A percentile compares a stretch with the other conserved stretches of the same genome.
These are phyloP conservation scores for Dinothrombium tinctorium DNA, from an alignment of 1,140 invertebrate species.

Conservation along the genomic window DNA sequence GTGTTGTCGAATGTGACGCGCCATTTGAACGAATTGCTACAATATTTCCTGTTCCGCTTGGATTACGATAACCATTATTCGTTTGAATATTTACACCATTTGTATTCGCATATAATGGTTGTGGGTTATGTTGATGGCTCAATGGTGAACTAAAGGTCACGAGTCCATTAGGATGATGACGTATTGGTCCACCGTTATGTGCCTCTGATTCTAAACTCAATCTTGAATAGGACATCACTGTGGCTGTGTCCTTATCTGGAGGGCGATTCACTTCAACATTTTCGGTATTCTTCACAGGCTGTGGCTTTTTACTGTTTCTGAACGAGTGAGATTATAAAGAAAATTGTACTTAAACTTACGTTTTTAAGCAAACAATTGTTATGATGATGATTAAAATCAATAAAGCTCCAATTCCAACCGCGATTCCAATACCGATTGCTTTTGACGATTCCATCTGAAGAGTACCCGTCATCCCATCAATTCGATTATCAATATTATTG, in stretches of 20 bases:
- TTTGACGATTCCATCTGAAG: conserved; percentile 15
- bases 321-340: not conserved
- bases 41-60: not conserved
- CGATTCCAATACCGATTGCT: conserved; percentile 22
- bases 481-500: not conserved
- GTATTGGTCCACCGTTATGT: conserved; percentile 5
- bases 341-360: conserved; percentile 15
- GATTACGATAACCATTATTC: conserved; percentile 1
- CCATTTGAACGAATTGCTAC: conserved; percentile 3
- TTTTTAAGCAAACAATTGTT: conserved; percentile 20
- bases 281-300: conserved; percentile 61
- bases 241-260: conserved; percentile 8
- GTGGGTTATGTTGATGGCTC: conserved; percentile 1
- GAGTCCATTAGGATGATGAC: conserved; percentile 15
- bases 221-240: conserved; percentile 13
- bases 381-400: conserved; percentile 20
- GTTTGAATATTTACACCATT: too few relatives aligned
- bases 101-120: conserved; percentile 11
- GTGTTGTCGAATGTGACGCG: too few relatives aligned
- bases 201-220: conserved; percentile 12
- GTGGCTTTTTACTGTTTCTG: conserved; percentile 38
- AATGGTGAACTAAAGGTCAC: conserved; percentile 15
- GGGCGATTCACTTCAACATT: conserved; percentile 37
- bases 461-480: conserved; percentile 4
- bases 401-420: conserved; percentile 18